Conservation (phyloP, 2,888 invertebrate species). For the Amiota mariae region DNA sequence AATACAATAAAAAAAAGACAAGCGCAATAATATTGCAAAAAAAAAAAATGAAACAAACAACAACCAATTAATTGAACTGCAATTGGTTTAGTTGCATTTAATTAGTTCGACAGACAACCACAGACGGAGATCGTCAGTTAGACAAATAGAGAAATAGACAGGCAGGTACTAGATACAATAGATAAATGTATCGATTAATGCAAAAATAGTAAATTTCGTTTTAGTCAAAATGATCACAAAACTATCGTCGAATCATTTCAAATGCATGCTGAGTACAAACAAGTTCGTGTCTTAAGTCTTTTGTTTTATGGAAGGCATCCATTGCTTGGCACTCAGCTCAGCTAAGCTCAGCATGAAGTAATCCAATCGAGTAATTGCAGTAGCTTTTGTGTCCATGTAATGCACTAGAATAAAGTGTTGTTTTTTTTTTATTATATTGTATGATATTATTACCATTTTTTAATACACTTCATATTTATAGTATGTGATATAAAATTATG, state of each 20-base stretch:
- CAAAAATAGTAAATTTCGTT: too few species aligned
- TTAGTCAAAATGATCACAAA: neutral
- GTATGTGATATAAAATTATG: too few species aligned
- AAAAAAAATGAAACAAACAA: neutral
- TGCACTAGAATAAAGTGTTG: too few species aligned
- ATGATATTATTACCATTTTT: too few species aligned
- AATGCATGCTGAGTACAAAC: neutral
- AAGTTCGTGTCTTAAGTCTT: conserved; percentile 28
- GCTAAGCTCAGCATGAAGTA: conserved; percentile 1
- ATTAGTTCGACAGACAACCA: neutral
- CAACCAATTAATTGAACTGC: conserved; percentile 50
- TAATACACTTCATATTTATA: too few species aligned
- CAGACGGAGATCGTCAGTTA: too few species aligned
- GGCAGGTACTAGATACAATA: neutral
- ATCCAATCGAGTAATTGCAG: neutral
- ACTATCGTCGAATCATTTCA: neutral
- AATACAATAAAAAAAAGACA: neutral
- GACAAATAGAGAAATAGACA: conserved; percentile 2
- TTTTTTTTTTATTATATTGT: too few species aligned
- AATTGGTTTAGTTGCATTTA: conserved; percentile 34
- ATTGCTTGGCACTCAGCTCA: neutral
- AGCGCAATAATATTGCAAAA: neutral
- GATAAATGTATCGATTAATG: too few species aligned
- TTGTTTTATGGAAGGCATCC: neutral
- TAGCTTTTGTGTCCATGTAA: neutral